Percentiles rank a stretch among this genome's conserved stretches.
Conservation (phyloP, 2,113 vertebrate genomes). For the Chaetodon auriga region DNA sequence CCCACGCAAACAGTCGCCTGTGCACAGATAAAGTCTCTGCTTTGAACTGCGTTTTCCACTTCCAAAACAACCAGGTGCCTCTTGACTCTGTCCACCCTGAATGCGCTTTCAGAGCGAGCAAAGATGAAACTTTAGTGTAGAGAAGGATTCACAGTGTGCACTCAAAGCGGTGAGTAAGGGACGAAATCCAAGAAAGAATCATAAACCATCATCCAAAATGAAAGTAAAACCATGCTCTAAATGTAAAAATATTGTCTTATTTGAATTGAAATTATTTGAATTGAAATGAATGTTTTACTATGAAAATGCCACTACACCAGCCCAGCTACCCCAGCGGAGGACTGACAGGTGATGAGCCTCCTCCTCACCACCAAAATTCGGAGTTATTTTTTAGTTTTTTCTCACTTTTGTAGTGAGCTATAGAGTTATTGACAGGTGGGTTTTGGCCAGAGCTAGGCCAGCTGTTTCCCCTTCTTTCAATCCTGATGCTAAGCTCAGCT, state of each 20-base stretch:
- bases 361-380: too few species aligned
- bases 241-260: too few species aligned
- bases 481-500: too few species aligned
- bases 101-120: neutral
- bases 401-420: too few species aligned
- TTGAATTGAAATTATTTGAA: too few species aligned
- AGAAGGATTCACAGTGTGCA: neutral
- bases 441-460: too few species aligned
- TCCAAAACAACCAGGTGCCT: slow-evolving; percentile 56
- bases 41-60: slow-evolving; percentile 29
- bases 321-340: slow-evolving; percentile 17
- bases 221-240: too few species aligned
- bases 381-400: too few species aligned
- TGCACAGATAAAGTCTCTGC: slow-evolving; percentile 33
- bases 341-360: slow-evolving; percentile 49
- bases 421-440: too few species aligned
- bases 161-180: neutral
- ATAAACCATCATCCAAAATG: neutral
- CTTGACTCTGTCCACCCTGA: slow-evolving; percentile 50
- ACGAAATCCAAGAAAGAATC: neutral
- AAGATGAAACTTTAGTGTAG: slow-evolving; percentile 5
- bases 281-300: neutral
- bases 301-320: neutral
- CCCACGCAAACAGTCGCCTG: slow-evolving; percentile 73
- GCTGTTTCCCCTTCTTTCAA: too few species aligned